Evolutionary conservation across 2,113 vertebrate species (phyloP).

Genomic region (Fregata magnificens): DNA sequence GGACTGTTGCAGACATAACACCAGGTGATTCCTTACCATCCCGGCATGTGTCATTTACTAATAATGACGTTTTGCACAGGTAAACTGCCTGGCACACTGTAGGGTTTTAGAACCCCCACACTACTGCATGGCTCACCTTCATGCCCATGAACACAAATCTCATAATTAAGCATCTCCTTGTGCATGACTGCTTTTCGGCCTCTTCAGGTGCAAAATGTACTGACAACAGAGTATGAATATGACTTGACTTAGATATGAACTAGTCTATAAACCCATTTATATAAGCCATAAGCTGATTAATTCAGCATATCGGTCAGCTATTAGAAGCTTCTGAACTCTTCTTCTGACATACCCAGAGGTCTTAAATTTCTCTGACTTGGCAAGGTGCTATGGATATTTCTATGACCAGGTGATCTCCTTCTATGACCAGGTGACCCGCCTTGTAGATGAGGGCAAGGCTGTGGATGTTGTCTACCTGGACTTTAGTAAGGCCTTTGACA

Average conservation of each 20-base stretch:
- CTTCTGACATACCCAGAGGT: not conserved
- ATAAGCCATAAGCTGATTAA: not conserved
- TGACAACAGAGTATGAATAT: not conserved
- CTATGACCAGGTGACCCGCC: too few species aligned
- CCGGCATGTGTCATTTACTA: not conserved
- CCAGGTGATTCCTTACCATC: not conserved
- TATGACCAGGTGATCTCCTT: too few species aligned
- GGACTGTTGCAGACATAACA: not conserved
- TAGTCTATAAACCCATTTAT: not conserved
- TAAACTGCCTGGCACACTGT: not conserved
- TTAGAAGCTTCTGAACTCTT: not conserved
- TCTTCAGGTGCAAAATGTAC: not conserved
- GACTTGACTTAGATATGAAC: not conserved
- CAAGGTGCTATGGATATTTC: not conserved
- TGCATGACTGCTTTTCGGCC: not conserved
- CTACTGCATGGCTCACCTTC: not conserved
- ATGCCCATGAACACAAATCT: not conserved
- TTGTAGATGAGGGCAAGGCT: too few species aligned
- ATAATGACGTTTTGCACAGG: not conserved
- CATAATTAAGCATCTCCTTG: not conserved
- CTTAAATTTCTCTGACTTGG: not conserved
- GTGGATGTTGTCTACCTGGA: too few species aligned
- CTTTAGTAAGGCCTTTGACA: too few species aligned
- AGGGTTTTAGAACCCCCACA: not conserved
- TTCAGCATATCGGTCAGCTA: not conserved